phyloP scores from a whole-genome alignment of 35 echinoderm and acorn worm species.

The Nesometra sesokonis region DNA sequence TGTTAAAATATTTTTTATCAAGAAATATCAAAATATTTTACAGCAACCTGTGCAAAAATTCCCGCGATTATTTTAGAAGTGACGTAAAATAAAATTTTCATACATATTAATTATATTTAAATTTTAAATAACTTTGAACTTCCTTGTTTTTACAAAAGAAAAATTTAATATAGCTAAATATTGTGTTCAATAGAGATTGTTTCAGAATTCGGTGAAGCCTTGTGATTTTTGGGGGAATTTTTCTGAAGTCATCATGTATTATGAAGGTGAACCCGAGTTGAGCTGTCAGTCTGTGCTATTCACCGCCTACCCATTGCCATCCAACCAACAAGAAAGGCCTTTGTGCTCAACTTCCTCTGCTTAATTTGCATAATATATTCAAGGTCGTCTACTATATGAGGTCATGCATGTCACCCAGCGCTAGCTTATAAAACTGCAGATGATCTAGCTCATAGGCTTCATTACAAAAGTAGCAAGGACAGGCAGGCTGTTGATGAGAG shows the following conservation, averaged over 20 bases:
- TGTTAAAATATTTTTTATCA: too few relatives aligned
- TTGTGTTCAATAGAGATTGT: too few relatives aligned
- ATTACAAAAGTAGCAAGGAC: background rate
- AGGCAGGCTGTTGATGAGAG: background rate
- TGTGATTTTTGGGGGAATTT: background rate
- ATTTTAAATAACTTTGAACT: too few relatives aligned
- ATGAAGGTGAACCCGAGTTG: background rate
- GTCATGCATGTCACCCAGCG: background rate
- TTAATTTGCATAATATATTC: background rate
- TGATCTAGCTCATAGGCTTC: background rate
- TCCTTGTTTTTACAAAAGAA: too few relatives aligned
- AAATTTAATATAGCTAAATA: too few relatives aligned
- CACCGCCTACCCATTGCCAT: background rate
- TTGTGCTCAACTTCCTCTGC: background rate
- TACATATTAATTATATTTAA: too few relatives aligned
- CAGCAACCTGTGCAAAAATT: too few relatives aligned
- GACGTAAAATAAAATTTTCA: too few relatives aligned
- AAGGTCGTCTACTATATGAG: background rate
- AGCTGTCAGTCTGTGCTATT: background rate
- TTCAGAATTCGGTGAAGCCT: background rate
- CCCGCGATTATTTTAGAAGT: too few relatives aligned
- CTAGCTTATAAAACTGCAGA: background rate
- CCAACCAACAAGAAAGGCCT: background rate
- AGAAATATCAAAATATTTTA: too few relatives aligned
- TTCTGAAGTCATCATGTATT: background rate